phyloP scores from a whole-genome alignment of 2,888 invertebrate genomes.

The Anodontia alba region DNA sequence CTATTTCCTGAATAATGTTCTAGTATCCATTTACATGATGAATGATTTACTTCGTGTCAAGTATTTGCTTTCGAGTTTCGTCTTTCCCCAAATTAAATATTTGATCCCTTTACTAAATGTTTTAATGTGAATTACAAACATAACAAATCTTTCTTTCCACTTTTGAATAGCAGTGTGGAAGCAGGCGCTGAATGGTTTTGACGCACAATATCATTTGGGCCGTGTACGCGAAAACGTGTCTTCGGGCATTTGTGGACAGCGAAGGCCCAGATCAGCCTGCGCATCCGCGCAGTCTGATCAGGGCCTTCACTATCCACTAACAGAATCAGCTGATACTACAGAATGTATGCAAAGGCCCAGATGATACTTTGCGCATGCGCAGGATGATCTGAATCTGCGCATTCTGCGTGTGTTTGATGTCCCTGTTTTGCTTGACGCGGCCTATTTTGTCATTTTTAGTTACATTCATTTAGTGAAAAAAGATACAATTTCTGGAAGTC shows the following conservation, averaged over 20 bases:
- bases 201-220: not conserved
- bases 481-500: not conserved
- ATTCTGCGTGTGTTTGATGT: no score
- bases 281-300: no score
- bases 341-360: no score
- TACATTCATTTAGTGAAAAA: not conserved
- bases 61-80: not conserved
- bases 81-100: not conserved
- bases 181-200: not conserved
- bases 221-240: no score
- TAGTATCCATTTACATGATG: conserved; percentile 2
- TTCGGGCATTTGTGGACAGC: no score
- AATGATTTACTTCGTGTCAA: not conserved
- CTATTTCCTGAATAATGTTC: not conserved
- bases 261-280: no score
- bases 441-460: conserved; percentile 12
- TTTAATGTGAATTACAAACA: not conserved
- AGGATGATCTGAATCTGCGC: no score
- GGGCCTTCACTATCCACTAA: no score
- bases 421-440: no score
- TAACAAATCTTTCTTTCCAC: not conserved
- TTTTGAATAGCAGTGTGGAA: not conserved
- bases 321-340: no score
- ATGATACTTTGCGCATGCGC: no score
- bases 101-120: conserved; percentile 1